These are phyloP conservation scores for Megalonaias nervosa DNA, from an alignment of 1,140 invertebrate genomes.

Conservation along the genomic window DNA sequence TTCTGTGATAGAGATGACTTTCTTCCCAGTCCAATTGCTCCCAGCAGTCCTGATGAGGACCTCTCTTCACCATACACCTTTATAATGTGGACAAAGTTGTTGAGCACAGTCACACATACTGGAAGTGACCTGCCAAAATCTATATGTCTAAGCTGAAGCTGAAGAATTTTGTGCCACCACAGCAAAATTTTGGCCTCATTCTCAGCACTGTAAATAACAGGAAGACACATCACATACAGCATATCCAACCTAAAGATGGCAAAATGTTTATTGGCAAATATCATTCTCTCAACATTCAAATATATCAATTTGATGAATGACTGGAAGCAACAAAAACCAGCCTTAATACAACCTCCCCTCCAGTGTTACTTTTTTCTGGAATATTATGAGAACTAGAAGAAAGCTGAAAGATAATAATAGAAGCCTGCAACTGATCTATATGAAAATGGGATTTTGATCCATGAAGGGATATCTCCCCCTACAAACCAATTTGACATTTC, in stretches of 20 bases:
- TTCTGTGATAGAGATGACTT: slow-evolving; percentile 75
- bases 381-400: neutral
- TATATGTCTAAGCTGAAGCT: slow-evolving; percentile 73
- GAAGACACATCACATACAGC: slow-evolving; percentile 1
- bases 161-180: slow-evolving; percentile 76
- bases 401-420: no score
- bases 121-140: slow-evolving; percentile 68
- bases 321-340: neutral
- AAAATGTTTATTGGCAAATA: neutral
- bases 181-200: slow-evolving; percentile 77
- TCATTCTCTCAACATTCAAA: neutral
- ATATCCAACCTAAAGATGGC: neutral
- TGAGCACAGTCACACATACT: slow-evolving; percentile 71
- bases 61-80: slow-evolving; percentile 76
- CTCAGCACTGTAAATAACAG: slow-evolving; percentile 71
- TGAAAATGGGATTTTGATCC: no score
- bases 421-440: no score
- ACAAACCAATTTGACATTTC: no score
- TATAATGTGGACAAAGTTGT: slow-evolving; percentile 72
- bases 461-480: no score
- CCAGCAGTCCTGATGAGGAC: slow-evolving; percentile 76
- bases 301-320: neutral
- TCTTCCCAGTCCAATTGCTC: slow-evolving; percentile 78
- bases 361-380: neutral
- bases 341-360: neutral